A percentile compares a stretch with the other conserved stretches of the same genome.
These are phyloP conservation scores for Synanthedon myopaeformis DNA, from an alignment of 2,888 invertebrate species.

Conservation along the genomic window DNA sequence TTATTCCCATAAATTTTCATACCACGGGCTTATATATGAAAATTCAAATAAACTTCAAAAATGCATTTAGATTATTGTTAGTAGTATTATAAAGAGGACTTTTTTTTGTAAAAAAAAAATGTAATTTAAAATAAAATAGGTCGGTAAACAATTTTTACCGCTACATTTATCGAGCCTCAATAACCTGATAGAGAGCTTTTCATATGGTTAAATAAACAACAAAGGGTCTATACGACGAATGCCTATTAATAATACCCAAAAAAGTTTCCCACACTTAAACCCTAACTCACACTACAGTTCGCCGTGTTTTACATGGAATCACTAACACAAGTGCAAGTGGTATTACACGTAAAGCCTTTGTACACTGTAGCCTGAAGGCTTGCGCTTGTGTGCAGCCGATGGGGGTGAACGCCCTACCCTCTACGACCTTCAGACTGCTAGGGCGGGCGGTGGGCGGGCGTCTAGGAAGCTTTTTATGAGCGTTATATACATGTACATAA, in stretches of 20 bases:
- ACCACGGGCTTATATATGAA: too few species aligned
- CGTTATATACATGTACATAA: constrained; percentile 1
- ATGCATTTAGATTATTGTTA: too few species aligned
- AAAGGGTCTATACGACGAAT: constrained; percentile 11
- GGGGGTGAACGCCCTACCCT: constrained; percentile 52
- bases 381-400: constrained; percentile 10
- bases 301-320: not conserved
- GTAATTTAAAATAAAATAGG: not conserved
- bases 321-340: not conserved
- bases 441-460: constrained; percentile 25
- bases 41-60: too few species aligned
- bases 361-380: not conserved
- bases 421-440: constrained; percentile 60
- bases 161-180: not conserved
- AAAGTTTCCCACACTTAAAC: constrained; percentile 4
- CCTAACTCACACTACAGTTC: constrained; percentile 4
- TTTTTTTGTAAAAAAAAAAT: too few species aligned
- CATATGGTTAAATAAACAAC: constrained; percentile 11
- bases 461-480: constrained; percentile 45
- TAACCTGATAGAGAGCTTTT: constrained; percentile 3
- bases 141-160: not conserved
- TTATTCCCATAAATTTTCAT: too few species aligned
- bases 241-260: constrained; percentile 16
- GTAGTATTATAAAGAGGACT: too few species aligned
- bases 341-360: not conserved